A percentile compares a stretch with the other conserved stretches of the same genome.
phyloP scores from a whole-genome alignment of 2,888 invertebrate species.

The Agrotis ipsilon region DNA sequence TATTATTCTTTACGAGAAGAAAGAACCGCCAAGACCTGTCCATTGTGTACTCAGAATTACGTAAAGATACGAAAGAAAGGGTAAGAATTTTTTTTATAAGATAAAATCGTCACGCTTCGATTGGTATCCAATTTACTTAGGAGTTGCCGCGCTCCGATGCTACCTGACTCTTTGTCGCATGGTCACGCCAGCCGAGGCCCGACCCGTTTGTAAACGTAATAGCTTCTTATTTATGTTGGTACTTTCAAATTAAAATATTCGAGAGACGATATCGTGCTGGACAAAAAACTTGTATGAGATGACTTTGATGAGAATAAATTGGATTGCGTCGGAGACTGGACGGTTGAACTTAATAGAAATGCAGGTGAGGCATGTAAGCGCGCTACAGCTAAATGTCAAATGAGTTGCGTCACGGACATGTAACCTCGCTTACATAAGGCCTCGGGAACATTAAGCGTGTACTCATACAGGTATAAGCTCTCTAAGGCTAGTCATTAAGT shows the following conservation, averaged over 20 bases:
- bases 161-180: conserved; percentile 84
- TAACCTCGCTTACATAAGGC: conserved; percentile 54
- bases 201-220: conserved; percentile 80
- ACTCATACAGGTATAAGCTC: conserved; percentile 39
- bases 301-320: conserved; percentile 79
- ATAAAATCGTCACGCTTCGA: conserved; percentile 86
- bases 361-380: conserved; percentile 60
- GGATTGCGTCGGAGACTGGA: conserved; percentile 68
- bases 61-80: conserved; percentile 82
- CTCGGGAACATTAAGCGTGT: conserved; percentile 20
- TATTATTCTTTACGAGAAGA: conserved; percentile 69
- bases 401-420: conserved; percentile 52
- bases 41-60: conserved; percentile 82
- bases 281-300: conserved; percentile 75
- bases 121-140: conserved; percentile 87
- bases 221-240: conserved; percentile 81
- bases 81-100: conserved; percentile 80
- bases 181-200: conserved; percentile 78
- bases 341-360: conserved; percentile 62
- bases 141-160: conserved; percentile 75
- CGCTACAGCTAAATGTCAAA: conserved; percentile 62
- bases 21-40: conserved; percentile 70
- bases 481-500: conserved; percentile 43
- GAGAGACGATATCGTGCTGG: conserved; percentile 69
- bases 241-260: conserved; percentile 86